phyloP scores from a whole-genome alignment of 1,140 invertebrate species.

The Drosophila repletoides region DNA sequence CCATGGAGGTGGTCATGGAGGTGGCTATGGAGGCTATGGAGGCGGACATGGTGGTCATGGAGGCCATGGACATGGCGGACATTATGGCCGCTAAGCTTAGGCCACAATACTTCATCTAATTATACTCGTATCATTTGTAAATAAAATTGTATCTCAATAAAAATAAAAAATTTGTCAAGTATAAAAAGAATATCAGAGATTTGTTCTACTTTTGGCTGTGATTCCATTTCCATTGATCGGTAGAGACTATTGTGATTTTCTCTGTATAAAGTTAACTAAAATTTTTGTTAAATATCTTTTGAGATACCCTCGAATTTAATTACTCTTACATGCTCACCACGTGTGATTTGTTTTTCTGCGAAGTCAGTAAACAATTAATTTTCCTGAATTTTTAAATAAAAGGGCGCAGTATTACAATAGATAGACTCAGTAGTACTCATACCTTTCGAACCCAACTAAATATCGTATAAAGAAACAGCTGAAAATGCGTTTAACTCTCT shows the following conservation, averaged over 20 bases:
- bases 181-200: too few species aligned
- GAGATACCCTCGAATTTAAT: neutral
- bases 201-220: too few species aligned
- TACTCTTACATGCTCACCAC: neutral
- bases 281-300: neutral
- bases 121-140: too few species aligned
- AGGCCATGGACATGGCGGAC: too few species aligned
- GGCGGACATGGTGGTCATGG: neutral
- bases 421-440: neutral
- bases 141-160: too few species aligned
- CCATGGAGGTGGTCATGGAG: neutral
- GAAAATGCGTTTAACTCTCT: slow-evolving; percentile 38
- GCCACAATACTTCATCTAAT: too few species aligned
- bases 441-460: neutral
- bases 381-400: slow-evolving; percentile 33
- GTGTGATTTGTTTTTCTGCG: slow-evolving; percentile 8
- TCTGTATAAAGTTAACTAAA: too few species aligned
- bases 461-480: neutral
- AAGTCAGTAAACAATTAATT: neutral
- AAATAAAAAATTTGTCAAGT: too few species aligned
- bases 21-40: neutral
- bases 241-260: too few species aligned
- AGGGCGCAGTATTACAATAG: neutral
- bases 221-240: too few species aligned
- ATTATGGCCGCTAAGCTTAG: neutral